phyloP scores from a whole-genome alignment of 1,140 invertebrate species.

The Caenorhabditis brenneri region DNA sequence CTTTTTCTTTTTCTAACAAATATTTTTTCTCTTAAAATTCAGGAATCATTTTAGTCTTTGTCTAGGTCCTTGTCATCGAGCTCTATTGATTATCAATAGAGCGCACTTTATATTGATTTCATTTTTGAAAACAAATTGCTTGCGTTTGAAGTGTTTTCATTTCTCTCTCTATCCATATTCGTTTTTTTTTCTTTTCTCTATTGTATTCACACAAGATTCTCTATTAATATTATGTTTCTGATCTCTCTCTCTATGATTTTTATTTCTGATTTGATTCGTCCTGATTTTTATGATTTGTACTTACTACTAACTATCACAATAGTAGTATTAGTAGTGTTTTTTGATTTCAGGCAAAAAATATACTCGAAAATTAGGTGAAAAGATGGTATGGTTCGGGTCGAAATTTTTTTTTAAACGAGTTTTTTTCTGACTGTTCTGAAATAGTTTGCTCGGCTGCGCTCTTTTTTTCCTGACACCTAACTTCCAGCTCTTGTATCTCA shows the following conservation, averaged over 20 bases:
- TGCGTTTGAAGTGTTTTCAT: slow-evolving; percentile 15
- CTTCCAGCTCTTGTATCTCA: too few species aligned
- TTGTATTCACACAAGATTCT: background rate
- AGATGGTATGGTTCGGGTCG: too few species aligned
- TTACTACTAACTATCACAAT: slow-evolving; percentile 8
- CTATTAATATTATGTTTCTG: background rate
- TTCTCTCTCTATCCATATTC: background rate
- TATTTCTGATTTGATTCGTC: background rate
- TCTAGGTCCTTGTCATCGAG: too few species aligned
- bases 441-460: too few species aligned
- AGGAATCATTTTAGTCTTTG: too few species aligned
- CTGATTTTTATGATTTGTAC: background rate
- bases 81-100: slow-evolving; percentile 11
- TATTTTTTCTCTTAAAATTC: background rate
- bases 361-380: background rate
- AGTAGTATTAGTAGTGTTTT: background rate
- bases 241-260: background rate
- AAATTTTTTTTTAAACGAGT: too few species aligned
- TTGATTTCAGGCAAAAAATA: background rate
- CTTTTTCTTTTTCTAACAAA: background rate
- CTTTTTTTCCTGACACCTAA: too few species aligned
- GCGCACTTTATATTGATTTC: background rate
- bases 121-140: background rate
- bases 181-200: background rate
- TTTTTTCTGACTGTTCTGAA: too few species aligned